Evolutionary conservation across 2,797 vertebrate species (phyloP).

Genomic region (Selene dorsalis): DNA sequence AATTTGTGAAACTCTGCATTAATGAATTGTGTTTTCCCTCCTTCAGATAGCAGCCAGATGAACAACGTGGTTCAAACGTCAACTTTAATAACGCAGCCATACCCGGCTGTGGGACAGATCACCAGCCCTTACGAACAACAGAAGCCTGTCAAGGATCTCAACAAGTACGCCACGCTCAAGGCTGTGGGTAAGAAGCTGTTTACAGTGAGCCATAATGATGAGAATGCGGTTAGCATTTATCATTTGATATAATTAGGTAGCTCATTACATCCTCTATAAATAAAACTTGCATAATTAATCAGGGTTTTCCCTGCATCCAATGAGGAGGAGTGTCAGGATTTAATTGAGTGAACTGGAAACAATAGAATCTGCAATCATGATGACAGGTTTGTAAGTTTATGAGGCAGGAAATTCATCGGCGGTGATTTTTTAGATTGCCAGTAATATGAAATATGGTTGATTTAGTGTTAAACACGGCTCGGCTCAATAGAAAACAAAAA

Average conservation of each 20-base stretch:
- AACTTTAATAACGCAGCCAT: slow-evolving; percentile 90
- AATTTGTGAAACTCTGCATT: slow-evolving; percentile 12
- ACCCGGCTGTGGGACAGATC: slow-evolving; percentile 90
- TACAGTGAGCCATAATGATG: neutral
- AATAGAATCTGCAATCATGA: neutral
- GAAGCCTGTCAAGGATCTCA: slow-evolving; percentile 90
- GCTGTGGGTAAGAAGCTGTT: slow-evolving; percentile 91
- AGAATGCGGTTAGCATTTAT: neutral
- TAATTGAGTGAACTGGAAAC: slow-evolving; percentile 9
- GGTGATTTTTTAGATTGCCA: slow-evolving; percentile 12
- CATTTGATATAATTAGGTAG: slow-evolving; percentile 25
- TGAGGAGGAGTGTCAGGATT: neutral
- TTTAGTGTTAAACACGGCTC: neutral
- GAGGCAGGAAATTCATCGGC: neutral
- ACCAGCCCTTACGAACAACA: slow-evolving; percentile 93
- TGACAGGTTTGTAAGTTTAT: neutral
- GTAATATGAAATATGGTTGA: slow-evolving; percentile 10
- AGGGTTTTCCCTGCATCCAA: slow-evolving; percentile 7
- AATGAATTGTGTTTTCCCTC: slow-evolving; percentile 35
- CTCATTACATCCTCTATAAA: slow-evolving; percentile 18
- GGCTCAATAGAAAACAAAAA: slow-evolving; percentile 21
- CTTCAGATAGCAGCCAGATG: slow-evolving; percentile 90
- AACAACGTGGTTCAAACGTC: slow-evolving; percentile 91
- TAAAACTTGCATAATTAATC: slow-evolving; percentile 20
- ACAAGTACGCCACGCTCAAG: slow-evolving; percentile 96